A percentile compares a stretch with the other conserved stretches of the same genome.
These are phyloP conservation scores for Dendrocincla fuliginosa DNA, from an alignment of 2,797 vertebrate species.

Conservation along the genomic window DNA sequence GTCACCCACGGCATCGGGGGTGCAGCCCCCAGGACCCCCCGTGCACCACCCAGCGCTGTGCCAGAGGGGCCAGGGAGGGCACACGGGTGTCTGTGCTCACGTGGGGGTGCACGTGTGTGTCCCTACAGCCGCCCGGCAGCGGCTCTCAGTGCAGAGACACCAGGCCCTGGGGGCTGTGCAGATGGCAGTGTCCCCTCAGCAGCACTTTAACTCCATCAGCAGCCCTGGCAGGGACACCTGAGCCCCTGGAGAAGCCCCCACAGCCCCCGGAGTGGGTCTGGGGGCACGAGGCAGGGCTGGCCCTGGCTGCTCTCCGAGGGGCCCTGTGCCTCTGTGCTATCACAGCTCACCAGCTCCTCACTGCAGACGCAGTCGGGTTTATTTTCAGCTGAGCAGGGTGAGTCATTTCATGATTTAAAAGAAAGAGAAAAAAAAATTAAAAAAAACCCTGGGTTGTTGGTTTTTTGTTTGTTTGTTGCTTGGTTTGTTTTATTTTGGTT, in stretches of 20 bases:
- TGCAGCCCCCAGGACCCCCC: neutral
- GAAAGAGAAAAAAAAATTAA: neutral
- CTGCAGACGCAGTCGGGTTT: neutral
- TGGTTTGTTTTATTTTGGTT: neutral
- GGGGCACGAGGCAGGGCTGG: neutral
- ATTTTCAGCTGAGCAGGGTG: slow-evolving; percentile 24
- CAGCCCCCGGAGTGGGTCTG: neutral
- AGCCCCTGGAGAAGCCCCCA: neutral
- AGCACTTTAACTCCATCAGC: slow-evolving; percentile 72
- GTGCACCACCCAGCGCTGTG: neutral
- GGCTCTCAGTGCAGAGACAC: neutral
- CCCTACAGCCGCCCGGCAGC: accelerated
- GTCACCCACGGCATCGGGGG: neutral
- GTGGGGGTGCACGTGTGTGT: neutral
- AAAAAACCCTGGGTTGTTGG: neutral
- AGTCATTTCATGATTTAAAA: slow-evolving; percentile 25
- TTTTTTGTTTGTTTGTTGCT: neutral
- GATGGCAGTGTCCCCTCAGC: neutral
- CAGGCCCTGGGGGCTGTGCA: neutral
- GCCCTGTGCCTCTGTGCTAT: neutral
- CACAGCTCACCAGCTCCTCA: neutral
- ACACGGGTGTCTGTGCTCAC: accelerated
- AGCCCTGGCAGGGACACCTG: slow-evolving; percentile 32
- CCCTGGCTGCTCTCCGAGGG: accelerated
- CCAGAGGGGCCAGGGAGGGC: neutral